Evolutionary conservation across 2,797 vertebrate genomes (phyloP).

Genomic region (Triplophysa bombifrons): DNA sequence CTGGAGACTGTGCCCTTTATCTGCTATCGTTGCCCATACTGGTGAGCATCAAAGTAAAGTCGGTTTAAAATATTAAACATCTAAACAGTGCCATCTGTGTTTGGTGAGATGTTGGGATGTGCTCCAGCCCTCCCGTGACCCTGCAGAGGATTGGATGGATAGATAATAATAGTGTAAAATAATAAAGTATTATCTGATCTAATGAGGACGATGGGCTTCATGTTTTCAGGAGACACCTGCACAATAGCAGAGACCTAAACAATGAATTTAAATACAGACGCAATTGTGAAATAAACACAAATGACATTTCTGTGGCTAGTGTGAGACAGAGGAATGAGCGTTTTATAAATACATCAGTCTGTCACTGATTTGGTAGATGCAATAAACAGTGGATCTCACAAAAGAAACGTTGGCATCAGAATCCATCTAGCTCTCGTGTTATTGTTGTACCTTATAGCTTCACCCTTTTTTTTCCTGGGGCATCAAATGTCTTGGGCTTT

Average conservation of each 20-base stretch:
- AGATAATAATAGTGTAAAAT: neutral
- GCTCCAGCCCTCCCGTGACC: too few relatives aligned
- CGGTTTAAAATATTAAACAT: too few relatives aligned
- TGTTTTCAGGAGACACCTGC: neutral
- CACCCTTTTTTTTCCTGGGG: neutral
- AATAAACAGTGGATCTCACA: conserved; percentile 59
- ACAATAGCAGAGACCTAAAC: too few relatives aligned
- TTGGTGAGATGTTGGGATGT: too few relatives aligned
- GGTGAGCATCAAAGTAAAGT: conserved; percentile 22
- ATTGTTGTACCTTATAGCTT: neutral
- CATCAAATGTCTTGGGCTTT: conserved; percentile 13
- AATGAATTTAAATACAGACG: too few relatives aligned
- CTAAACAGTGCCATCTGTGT: too few relatives aligned
- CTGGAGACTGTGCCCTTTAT: neutral
- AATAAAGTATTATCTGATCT: neutral
- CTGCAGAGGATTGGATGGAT: too few relatives aligned
- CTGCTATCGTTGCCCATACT: neutral
- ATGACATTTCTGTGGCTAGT: too few relatives aligned
- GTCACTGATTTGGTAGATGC: conserved; percentile 41
- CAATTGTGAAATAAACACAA: too few relatives aligned
- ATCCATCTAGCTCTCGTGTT: conserved; percentile 38
- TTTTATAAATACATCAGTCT: neutral
- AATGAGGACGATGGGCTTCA: neutral
- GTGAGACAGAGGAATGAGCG: too few relatives aligned
- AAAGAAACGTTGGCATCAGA: conserved; percentile 56